Conservation (phyloP, 2,113 vertebrate species). For the Amblyopsis rosae region DNA sequence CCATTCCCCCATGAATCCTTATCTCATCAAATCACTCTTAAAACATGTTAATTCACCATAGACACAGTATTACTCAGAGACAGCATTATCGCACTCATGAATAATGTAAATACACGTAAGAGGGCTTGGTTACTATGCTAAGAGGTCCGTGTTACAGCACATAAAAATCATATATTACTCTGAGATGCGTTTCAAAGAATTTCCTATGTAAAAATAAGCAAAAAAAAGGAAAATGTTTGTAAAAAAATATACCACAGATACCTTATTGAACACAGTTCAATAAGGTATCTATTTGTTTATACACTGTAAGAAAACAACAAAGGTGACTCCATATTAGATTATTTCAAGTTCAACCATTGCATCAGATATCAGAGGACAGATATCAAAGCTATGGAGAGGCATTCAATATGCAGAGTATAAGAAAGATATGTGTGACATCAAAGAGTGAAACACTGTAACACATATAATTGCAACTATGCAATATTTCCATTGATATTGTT, state of each 20-base stretch:
- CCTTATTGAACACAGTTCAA: slow-evolving; percentile 48
- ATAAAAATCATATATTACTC: slow-evolving; percentile 50
- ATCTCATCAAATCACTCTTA: slow-evolving; percentile 69
- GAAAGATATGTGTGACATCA: too few relatives aligned
- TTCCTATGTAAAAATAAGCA: slow-evolving; percentile 38
- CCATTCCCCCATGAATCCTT: slow-evolving; percentile 59
- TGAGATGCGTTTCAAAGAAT: slow-evolving; percentile 43
- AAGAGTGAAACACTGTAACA: too few relatives aligned
- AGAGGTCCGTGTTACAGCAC: slow-evolving; percentile 45
- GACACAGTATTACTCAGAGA: slow-evolving; percentile 61
- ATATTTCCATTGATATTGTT: too few relatives aligned
- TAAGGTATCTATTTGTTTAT: slow-evolving; percentile 18
- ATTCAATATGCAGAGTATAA: too few relatives aligned
- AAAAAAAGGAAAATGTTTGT: slow-evolving; percentile 37
- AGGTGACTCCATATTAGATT: slow-evolving; percentile 3
- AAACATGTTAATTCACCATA: slow-evolving; percentile 71
- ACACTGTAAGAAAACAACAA: neutral
- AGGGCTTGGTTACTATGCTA: slow-evolving; percentile 53
- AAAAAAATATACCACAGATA: slow-evolving; percentile 51
- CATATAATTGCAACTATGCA: too few relatives aligned
- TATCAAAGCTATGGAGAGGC: too few relatives aligned
- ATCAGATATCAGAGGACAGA: neutral
- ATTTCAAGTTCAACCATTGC: slow-evolving; percentile 21
- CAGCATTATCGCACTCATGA: slow-evolving; percentile 67
- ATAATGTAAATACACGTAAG: slow-evolving; percentile 66